phyloP scores from a whole-genome alignment of 2,888 invertebrate species.

The Andrena flavipes region DNA sequence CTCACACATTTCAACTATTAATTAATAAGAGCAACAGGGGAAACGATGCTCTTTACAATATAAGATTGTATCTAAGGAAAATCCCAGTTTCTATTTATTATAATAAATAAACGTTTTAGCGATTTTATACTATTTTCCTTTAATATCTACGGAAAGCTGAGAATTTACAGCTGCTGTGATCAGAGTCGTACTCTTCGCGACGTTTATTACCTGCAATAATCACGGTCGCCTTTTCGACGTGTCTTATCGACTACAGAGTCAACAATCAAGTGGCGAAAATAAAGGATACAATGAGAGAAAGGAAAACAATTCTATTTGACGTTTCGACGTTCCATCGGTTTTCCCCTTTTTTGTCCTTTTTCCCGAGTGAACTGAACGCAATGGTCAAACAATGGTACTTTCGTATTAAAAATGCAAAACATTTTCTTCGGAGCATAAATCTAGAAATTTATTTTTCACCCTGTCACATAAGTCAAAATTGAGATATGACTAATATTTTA shows the following conservation, averaged over 20 bases:
- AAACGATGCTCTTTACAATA: neutral
- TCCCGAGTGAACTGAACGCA: neutral
- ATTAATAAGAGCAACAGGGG: conserved; percentile 16
- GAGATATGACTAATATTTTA: neutral
- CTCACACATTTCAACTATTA: conserved; percentile 2
- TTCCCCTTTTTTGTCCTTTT: too few relatives aligned
- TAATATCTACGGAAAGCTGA: too few relatives aligned
- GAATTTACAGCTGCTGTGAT: neutral
- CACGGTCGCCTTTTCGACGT: conserved; percentile 11
- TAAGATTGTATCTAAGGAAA: neutral
- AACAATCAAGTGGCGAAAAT: conserved; percentile 56
- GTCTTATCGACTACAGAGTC: conserved; percentile 57
- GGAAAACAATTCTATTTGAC: conserved; percentile 18
- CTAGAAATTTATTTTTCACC: neutral
- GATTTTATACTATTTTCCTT: neutral
- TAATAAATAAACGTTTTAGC: neutral
- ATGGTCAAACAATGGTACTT: neutral
- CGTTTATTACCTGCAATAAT: conserved; percentile 49
- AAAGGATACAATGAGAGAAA: conserved; percentile 45
- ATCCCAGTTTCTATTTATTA: neutral
- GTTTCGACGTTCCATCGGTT: neutral
- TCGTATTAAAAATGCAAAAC: too few relatives aligned
- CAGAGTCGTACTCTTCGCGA: neutral
- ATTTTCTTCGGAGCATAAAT: neutral
- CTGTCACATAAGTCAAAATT: neutral